Percentiles rank a stretch among this genome's conserved stretches.
Conservation (phyloP, 92 coral and sea anemone species). For the Plumapathes pennacea region DNA sequence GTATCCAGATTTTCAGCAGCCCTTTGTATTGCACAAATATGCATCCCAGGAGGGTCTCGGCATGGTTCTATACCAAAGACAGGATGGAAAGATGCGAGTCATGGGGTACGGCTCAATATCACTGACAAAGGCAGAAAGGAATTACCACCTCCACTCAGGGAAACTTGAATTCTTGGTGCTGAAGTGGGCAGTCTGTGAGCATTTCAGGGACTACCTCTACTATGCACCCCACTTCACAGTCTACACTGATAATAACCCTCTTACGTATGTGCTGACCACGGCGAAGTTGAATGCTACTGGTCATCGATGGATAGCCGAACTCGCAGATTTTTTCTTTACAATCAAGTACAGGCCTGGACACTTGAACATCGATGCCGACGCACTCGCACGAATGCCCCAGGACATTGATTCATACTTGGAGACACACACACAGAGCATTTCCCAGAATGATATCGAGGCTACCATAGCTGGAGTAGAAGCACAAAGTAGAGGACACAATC, state of each 20-base stretch:
- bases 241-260: slow-evolving; percentile 11
- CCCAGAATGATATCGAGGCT: slow-evolving; percentile 8
- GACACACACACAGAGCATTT: slow-evolving; percentile 18
- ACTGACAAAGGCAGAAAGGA: slow-evolving; percentile 25
- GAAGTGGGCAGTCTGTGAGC: slow-evolving; percentile 33
- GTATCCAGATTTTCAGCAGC: slow-evolving; percentile 35
- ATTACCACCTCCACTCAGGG: slow-evolving; percentile 21
- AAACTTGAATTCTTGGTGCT: slow-evolving; percentile 22
- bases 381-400: slow-evolving; percentile 27
- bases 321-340: slow-evolving; percentile 14
- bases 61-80: slow-evolving; percentile 20
- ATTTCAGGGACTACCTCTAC: slow-evolving; percentile 24
- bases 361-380: slow-evolving; percentile 22
- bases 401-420: slow-evolving; percentile 13
- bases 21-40: slow-evolving; percentile 17
- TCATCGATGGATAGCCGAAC: slow-evolving; percentile 43
- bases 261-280: slow-evolving; percentile 28
- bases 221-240: slow-evolving; percentile 1
- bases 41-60: slow-evolving; percentile 21
- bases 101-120: slow-evolving; percentile 30
- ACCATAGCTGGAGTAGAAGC: slow-evolving; percentile 10
- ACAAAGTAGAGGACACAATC: slow-evolving; percentile 12
- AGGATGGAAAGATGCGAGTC: slow-evolving; percentile 30
- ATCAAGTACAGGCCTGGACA: slow-evolving; percentile 28
- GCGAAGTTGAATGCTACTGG: slow-evolving; percentile 35